These are phyloP conservation scores for Popillia japonica DNA, from an alignment of 1,140 invertebrate species.

Conservation along the genomic window DNA sequence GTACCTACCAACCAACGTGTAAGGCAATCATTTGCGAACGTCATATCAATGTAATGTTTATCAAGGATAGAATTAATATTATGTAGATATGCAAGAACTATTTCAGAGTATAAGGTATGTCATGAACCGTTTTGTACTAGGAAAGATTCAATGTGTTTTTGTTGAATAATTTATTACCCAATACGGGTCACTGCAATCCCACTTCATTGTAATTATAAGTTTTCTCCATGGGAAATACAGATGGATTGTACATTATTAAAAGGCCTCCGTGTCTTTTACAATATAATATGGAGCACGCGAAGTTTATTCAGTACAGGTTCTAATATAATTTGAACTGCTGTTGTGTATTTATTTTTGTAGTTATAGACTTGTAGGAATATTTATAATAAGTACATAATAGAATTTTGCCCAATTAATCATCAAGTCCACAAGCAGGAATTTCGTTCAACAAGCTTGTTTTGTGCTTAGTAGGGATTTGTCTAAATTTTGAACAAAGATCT, in stretches of 20 bases:
- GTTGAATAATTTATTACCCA: conserved; percentile 36
- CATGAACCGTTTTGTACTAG: conserved; percentile 18
- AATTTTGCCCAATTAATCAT: too few species aligned
- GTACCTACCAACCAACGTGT: too few species aligned
- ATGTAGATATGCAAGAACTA: background rate
- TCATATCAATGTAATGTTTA: background rate
- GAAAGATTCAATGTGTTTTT: conserved; percentile 27
- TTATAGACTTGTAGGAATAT: too few species aligned
- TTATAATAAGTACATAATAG: too few species aligned
- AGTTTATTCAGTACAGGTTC: conserved; percentile 25
- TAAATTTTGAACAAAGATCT: too few species aligned
- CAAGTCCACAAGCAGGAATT: too few species aligned
- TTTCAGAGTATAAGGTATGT: background rate
- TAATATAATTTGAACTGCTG: background rate
- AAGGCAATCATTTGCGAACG: background rate
- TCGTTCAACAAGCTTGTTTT: too few species aligned
- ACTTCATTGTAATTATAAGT: conserved; percentile 37
- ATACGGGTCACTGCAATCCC: conserved; percentile 34
- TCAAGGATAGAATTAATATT: background rate
- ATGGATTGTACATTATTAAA: conserved; percentile 45
- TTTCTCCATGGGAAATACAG: conserved; percentile 43
- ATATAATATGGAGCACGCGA: conserved; percentile 28
- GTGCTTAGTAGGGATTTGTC: too few species aligned
- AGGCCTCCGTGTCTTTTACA: conserved; percentile 14
- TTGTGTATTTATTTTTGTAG: too few species aligned